phyloP scores from a whole-genome alignment of 2,797 vertebrate genomes.

The Danionella dracula region DNA sequence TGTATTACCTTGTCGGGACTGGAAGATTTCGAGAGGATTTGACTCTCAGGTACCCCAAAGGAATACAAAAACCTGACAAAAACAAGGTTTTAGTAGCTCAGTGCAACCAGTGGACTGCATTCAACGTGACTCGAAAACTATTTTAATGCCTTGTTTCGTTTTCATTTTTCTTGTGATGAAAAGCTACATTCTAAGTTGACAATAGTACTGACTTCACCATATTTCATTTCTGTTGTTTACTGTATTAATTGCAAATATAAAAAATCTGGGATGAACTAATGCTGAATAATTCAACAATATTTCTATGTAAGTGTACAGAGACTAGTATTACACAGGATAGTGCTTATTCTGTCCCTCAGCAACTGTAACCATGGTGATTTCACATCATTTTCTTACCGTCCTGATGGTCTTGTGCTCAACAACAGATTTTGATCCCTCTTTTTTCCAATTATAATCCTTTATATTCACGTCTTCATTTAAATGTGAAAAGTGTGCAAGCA shows the following conservation, averaged over 20 bases:
- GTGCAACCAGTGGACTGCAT: conserved; percentile 51
- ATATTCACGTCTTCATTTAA: conserved; percentile 42
- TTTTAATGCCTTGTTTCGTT: conserved; percentile 79
- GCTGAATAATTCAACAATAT: conserved; percentile 85
- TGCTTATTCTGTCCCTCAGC: conserved; percentile 74
- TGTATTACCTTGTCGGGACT: conserved; percentile 10
- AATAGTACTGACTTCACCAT: conserved; percentile 67
- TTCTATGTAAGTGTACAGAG: conserved; percentile 99
- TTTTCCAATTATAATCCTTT: conserved; percentile 49
- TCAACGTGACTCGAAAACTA: conserved; percentile 55
- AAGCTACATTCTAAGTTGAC: conserved; percentile 71
- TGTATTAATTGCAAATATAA: conserved; percentile 88
- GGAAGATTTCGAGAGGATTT: not conserved
- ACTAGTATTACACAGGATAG: conserved; percentile 93
- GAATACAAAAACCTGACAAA: conserved; percentile 29
- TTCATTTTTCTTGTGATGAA: conserved; percentile 67
- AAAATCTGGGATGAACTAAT: conserved; percentile 79
- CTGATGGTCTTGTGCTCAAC: conserved; percentile 37
- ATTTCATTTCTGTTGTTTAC: conserved; percentile 78
- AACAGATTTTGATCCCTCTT: conserved; percentile 17
- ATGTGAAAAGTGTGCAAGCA: conserved; percentile 4
- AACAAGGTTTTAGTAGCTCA: conserved; percentile 34
- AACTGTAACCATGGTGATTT: conserved; percentile 69
- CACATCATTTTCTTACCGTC: conserved; percentile 53
- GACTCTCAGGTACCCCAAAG: not conserved